Evolutionary conservation across 2,797 vertebrate species (phyloP).

Genomic region (Phrynocephalus forsythii): DNA sequence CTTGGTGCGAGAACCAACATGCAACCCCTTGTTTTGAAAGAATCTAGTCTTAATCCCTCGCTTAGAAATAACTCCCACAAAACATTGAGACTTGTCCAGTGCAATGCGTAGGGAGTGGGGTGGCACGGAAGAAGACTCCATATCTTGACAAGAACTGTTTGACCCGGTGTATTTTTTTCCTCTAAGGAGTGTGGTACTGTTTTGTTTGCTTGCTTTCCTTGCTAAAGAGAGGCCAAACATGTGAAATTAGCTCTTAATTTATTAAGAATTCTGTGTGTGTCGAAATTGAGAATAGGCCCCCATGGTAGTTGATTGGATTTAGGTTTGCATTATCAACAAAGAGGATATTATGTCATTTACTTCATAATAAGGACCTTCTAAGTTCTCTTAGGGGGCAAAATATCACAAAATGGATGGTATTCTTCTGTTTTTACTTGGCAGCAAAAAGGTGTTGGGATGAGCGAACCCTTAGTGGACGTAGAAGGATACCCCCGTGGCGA

Average conservation of each 20-base stretch:
- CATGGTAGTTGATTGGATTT: neutral
- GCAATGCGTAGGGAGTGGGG: too few species aligned
- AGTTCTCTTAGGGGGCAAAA: neutral
- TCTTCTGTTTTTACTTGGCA: conserved; percentile 64
- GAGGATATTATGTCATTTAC: neutral
- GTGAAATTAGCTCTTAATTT: neutral
- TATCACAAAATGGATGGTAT: neutral
- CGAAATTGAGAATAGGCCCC: too few species aligned
- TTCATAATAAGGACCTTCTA: neutral
- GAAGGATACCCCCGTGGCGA: conserved; percentile 92
- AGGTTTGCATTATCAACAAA: neutral
- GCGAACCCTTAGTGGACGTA: conserved; percentile 85
- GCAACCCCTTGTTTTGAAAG: neutral
- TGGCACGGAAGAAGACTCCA: too few species aligned
- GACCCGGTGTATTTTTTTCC: neutral
- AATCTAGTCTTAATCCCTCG: neutral
- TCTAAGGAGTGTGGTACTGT: neutral
- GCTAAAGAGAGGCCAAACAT: neutral
- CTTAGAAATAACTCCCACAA: neutral
- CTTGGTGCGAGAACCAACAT: too few species aligned
- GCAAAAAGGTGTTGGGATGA: conserved; percentile 89
- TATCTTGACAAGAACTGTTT: neutral
- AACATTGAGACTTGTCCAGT: too few species aligned
- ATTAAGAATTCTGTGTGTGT: neutral
- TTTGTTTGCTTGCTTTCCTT: neutral